Evolutionary conservation across 1,140 invertebrate genomes (phyloP), one percentile per base, ranked within the genome.

Genomic region (Zaprionus lachaisei): DNA sequence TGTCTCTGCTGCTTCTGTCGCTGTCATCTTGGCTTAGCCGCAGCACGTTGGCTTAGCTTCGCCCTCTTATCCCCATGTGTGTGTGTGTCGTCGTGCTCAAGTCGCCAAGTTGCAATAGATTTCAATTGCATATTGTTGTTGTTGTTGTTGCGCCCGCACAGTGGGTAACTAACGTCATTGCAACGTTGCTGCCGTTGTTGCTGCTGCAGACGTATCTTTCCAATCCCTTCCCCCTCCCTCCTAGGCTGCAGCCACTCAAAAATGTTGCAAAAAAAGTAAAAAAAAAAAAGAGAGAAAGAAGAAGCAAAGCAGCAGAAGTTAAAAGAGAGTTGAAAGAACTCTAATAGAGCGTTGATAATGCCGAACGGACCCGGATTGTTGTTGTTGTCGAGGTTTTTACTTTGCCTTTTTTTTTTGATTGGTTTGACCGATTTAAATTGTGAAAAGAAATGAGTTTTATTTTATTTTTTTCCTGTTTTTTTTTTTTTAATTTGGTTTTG

Each of bases 351-450:
- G 61, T 55, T 72, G 69, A 76, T 76, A 76, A 72, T 65, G 68
- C 38, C 58, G 60, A 51, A 63, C 41, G 54, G 72, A 41, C 67
- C 41, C 38, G 58, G 54, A 44, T 55, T 47, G 28, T 70, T 58
- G 51, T 55, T 85, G 44, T 64, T 71, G 44, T 41, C 55, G 34
- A 63, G 49, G 58, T 76, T 72, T 58, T 66, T 65, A 60, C 57
- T 61, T 51, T 73, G 51, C 26, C 66, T 57, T 63, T 85, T 63
- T 63, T 85, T 85, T 86, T 89, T 87, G 84, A 87, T 87, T 87
- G 83, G 84, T 87, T 83, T 87, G 83, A 87, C 83, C 83, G 84
- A 87, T 87, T 89, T 89, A 84, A 77, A 89, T 89, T 89, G 83
- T 87, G 84, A 81, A 89, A 86, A 86, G 83, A 87, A 87, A 87